Evolutionary conservation across 2,888 invertebrate species (phyloP), one percentile per base, ranked within the genome.

Genomic region (Lissonota sp.): DNA sequence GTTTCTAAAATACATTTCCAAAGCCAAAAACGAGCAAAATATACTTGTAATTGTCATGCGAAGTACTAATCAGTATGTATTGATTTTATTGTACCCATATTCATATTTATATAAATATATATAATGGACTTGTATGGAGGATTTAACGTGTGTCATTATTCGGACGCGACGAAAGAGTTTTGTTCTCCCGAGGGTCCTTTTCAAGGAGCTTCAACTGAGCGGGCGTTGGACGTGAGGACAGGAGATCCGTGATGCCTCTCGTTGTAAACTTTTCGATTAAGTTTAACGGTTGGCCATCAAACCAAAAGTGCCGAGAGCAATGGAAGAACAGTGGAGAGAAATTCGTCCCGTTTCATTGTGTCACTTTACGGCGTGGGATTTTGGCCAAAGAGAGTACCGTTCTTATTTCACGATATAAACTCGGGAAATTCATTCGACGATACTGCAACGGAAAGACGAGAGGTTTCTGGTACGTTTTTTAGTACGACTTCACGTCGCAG

Each of bases 201-300:
- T 70, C 67, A 10, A 73, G 55, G 42, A 26, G 72, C 37, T 67
- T 39, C 58, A 60, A 10, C 10, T 39, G 6, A 44, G 10, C 10
- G 49, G 16, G 14, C 8, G n/a, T 16, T 49, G 55, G 14, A 40
- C 4, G 44, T 60, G 46, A 58, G 51, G 42, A 39, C 62, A 44
- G 53, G 53, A 53, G 53, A 53, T 6, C 44, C 53, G 53, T n/a
- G 12, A 58, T 40, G 39, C 42, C 40, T 14, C 12, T 44, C 67
- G 80, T 42, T 76, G 80, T 80, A 80, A 76, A 80, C 66, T 80
- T 80, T 80, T 80, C 72, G 76, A 80, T 80, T 76, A 80, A 76
- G 57, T 76, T 80, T 80, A 80, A 80, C 80, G 76, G 67, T 72
- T 44, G 75, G 80, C 76, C 51, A 76, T 76, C 72, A 72, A 80